Conservation (phyloP, 1,140 invertebrate genomes). For the Hyposmocoma kahamanoa region DNA sequence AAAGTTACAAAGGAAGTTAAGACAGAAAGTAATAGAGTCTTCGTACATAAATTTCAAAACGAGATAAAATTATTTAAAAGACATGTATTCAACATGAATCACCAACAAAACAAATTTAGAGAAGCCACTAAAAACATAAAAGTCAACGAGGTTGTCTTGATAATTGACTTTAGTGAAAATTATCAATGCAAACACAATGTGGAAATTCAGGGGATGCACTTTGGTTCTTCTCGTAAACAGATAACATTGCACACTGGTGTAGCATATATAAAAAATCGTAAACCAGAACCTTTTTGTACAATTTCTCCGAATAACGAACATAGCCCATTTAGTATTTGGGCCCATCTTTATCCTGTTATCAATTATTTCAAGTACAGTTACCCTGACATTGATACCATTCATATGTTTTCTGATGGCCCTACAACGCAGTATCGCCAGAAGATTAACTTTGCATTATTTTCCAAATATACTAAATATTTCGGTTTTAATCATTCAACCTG, state of each 20-base stretch:
- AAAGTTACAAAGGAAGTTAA: conserved; percentile 7
- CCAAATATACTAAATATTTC: not conserved
- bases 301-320: conserved; percentile 14
- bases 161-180: conserved; percentile 25
- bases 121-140: conserved; percentile 6
- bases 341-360: conserved; percentile 6
- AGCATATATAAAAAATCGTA: not conserved
- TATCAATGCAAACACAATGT: conserved; percentile 19
- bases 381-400: conserved; percentile 4
- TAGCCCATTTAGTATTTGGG: conserved; percentile 16
- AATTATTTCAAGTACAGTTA: not conserved
- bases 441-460: conserved; percentile 10
- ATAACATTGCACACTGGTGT: conserved; percentile 19
- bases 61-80: conserved; percentile 2
- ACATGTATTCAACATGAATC: conserved; percentile 10
- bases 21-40: conserved; percentile 1
- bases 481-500: conserved; percentile 11
- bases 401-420: conserved; percentile 8
- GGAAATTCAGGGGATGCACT: conserved; percentile 27
- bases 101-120: conserved; percentile 6
- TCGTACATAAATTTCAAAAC: conserved; percentile 7
- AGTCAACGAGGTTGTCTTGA: conserved; percentile 8
- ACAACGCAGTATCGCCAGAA: conserved; percentile 12
- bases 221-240: conserved; percentile 18
- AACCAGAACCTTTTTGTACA: conserved; percentile 14